phyloP scores from a whole-genome alignment of 1,140 invertebrate species.

The Antheraea pernyi region DNA sequence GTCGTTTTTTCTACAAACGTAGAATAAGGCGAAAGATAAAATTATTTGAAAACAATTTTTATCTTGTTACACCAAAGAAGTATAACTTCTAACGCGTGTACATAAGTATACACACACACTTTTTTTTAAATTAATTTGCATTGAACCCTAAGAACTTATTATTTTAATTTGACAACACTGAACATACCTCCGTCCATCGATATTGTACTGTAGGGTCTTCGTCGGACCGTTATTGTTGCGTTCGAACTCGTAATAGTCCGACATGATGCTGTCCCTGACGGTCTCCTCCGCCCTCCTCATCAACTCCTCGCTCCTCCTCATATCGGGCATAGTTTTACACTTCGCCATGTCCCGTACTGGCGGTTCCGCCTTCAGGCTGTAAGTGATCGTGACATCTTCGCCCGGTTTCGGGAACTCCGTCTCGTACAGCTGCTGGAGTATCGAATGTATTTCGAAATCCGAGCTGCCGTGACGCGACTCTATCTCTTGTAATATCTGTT shows the following conservation, averaged over 20 bases:
- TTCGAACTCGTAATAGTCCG: slow-evolving; percentile 54
- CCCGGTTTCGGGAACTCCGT: slow-evolving; percentile 82
- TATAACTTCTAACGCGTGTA: too few species aligned
- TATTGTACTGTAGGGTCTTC: slow-evolving; percentile 25
- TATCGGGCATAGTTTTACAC: slow-evolving; percentile 46
- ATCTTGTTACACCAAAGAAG: too few species aligned
- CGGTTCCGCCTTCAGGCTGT: slow-evolving; percentile 19
- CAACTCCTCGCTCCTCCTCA: slow-evolving; percentile 22
- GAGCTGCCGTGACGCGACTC: slow-evolving; percentile 84
- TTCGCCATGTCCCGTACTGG: slow-evolving; percentile 24
- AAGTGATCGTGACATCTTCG: slow-evolving; percentile 71
- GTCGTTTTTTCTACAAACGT: too few species aligned
- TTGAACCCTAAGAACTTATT: too few species aligned
- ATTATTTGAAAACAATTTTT: too few species aligned
- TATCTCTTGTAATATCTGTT: slow-evolving; percentile 84
- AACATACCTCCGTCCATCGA: slow-evolving; percentile 37
- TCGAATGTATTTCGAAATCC: slow-evolving; percentile 77
- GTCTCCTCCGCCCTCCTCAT: slow-evolving; percentile 5
- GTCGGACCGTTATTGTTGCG: slow-evolving; percentile 52
- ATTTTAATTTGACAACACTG: too few species aligned
- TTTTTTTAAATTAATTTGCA: too few species aligned
- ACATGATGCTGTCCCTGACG: slow-evolving; percentile 24
- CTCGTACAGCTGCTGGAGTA: slow-evolving; percentile 82
- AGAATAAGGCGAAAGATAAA: too few species aligned
- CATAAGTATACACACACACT: too few species aligned